Base-by-base conservation (phyloP, 1,140 invertebrate species). In the Calliopsis andreniformis region DNA sequence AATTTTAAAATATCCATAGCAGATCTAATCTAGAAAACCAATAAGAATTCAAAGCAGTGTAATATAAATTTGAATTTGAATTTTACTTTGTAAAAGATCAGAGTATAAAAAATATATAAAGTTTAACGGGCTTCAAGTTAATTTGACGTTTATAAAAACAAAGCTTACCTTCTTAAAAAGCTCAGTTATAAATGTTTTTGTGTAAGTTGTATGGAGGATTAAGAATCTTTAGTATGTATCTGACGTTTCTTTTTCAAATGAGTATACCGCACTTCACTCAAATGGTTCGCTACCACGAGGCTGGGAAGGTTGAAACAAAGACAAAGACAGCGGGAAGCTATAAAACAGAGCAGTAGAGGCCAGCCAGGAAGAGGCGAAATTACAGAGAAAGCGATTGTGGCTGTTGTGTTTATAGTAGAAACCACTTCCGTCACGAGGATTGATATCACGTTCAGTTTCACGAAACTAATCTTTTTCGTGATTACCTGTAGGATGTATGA, bases 231-330 rank as follows among this genome's bases (percentile, higher is more conserved):
- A n/a, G n/a, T n/a, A n/a, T n/a, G n/a, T n/a, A n/a, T 47, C 16
- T n/a, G 75, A 63, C 20, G 56, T 61, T 61, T 47, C 77, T 76
- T 43, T 80, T 67, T 73, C 73, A 25, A 73, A 43, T 61, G 49
- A 28, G 66, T 32, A n/a, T 45, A 39, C 20, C 49, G 49, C 28
- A 47, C 51, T 80, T 80, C 49, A 76, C 51, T 58, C 28, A 80
- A 80, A 80, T 72, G 25, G 23, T 32, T 75, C 67, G 51, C 49
- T 23, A 56, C 71, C 51, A 45, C 62, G 25, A 25, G 23, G 12
- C 35, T 43, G 42, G 67, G 28, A 53, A 76, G 56, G 71, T 55
- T 70, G 72, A 43, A 47, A 47, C 53, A 76, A 76, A 76, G 56
- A 53, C 43, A 76, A 76, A 71, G 45, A 51, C 47, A 23, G 53